These are phyloP conservation scores for Sitodiplosis mosellana DNA, from an alignment of 1,140 invertebrate genomes.

Conservation along the genomic window DNA sequence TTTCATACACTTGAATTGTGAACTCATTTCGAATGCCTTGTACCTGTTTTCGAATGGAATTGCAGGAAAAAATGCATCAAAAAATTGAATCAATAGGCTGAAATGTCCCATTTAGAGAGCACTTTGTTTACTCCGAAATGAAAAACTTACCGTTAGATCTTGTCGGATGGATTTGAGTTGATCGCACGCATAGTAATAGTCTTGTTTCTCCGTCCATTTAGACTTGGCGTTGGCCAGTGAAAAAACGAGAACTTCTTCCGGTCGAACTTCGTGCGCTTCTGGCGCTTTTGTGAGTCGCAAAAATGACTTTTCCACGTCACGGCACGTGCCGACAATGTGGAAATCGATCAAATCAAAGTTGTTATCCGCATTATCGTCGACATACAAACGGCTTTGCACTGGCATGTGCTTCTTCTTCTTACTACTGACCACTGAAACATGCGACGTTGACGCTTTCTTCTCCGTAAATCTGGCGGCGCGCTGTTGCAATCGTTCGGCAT, in stretches of 20 bases:
- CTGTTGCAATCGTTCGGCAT: slow-evolving; percentile 57
- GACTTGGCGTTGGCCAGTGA: slow-evolving; percentile 80
- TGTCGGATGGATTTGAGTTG: slow-evolving; percentile 97
- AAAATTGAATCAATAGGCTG: not conserved
- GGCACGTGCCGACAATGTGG: slow-evolving; percentile 84
- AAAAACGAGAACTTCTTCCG: slow-evolving; percentile 63
- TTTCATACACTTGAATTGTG: slow-evolving; percentile 94
- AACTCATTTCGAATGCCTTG: slow-evolving; percentile 89
- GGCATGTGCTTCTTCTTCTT: slow-evolving; percentile 4
- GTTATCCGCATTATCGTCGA: slow-evolving; percentile 39
- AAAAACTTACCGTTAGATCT: slow-evolving; percentile 78
- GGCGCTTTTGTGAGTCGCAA: slow-evolving; percentile 89
- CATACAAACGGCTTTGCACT: slow-evolving; percentile 13
- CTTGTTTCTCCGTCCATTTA: slow-evolving; percentile 71
- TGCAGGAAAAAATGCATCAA: slow-evolving; percentile 8
- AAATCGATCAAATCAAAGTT: slow-evolving; percentile 58
- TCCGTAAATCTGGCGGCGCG: slow-evolving; percentile 66
- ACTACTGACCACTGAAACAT: not conserved
- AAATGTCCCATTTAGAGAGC: too few relatives aligned
- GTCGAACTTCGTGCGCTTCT: slow-evolving; percentile 76
- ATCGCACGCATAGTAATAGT: slow-evolving; percentile 94
- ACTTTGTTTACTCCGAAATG: not conserved
- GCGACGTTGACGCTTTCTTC: slow-evolving; percentile 2
- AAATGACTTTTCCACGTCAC: slow-evolving; percentile 86
- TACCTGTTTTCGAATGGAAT: slow-evolving; percentile 38